Evolutionary conservation across 2,797 vertebrate species (phyloP).

Genomic region (Scleropages formosus): DNA sequence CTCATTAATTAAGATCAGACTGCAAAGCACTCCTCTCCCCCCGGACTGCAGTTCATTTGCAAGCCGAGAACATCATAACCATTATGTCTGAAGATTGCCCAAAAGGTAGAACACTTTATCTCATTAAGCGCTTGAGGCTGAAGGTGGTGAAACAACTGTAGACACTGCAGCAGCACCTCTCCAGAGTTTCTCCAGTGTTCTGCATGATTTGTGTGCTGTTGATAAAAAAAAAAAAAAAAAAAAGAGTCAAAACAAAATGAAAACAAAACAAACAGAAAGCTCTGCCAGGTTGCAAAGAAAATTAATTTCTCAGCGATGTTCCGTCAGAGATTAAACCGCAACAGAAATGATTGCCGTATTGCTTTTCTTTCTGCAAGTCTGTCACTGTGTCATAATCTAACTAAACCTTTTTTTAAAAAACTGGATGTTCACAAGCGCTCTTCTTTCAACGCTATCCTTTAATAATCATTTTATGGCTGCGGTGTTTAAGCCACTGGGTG

Average conservation of each 20-base stretch:
- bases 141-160: constrained; percentile 21
- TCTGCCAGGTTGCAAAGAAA: background rate
- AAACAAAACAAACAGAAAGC: background rate
- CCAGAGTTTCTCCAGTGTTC: background rate
- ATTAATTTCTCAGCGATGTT: background rate
- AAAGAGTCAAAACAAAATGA: background rate
- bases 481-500: background rate
- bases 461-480: background rate
- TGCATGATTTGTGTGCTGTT: background rate
- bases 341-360: background rate
- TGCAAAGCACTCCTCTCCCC: constrained; percentile 34
- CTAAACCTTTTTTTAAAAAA: background rate
- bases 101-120: constrained; percentile 37
- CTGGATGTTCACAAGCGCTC: background rate
- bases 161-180: constrained; percentile 15
- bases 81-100: constrained; percentile 43
- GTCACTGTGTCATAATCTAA: background rate
- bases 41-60: constrained; percentile 40
- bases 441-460: background rate
- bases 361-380: background rate
- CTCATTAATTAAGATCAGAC: constrained; percentile 45
- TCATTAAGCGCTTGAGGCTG: constrained; percentile 43
- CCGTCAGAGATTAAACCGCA: background rate
- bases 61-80: constrained; percentile 42
- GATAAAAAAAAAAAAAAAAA: background rate